Evolutionary conservation across 2,797 vertebrate genomes (phyloP), one percentile per base, ranked within the genome.

Genomic region (Paramormyrops hopkinsi): DNA sequence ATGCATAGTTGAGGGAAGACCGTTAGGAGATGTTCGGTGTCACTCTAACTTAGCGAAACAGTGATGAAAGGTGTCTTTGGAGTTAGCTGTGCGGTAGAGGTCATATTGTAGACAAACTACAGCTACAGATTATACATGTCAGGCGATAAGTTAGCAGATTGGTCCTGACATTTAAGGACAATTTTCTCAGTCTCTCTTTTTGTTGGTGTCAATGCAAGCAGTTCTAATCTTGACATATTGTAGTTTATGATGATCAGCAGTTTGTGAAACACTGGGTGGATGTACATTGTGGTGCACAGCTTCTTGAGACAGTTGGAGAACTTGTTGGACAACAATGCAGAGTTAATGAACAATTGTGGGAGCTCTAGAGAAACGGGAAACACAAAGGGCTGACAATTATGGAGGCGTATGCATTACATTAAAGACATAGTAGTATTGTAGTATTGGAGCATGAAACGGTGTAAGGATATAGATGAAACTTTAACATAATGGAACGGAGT

Each of bases 81-180:
- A 33, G 29, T n/a, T n/a, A 56, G 84, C 14, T n/a, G 12, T 19
- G 17, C 3, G 8, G 29, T 37, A 7, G 22, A 19, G 2, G 53
- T 22, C 41, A n/a, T n/a, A 65, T 6, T 44, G 86, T 65, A 8
- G 33, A 65, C 56, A 87, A 22, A 14, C 51, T 56, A 51, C 51
- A 86, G 4, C 29, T 33, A 56, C 29, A 29, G 12, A 65, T 65
- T 65, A 65, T 65, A 65, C 62, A 69, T 19, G 25, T 94, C 93
- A 94, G 93, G 92, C 92, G 91, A 91, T 91, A 86, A 41, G 25
- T 53, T 29, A 17, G 84, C 48, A 86, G 44, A 59, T 59, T 85
- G 22, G 85, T 54, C 51, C 9, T 86, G 22, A 50, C n/a, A 53
- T 5, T 54, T 53, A 5, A 54, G 85, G 2, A 19, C 29, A 33